A percentile compares a stretch with the other conserved stretches of the same genome.
Evolutionary conservation across 2,113 vertebrate genomes (phyloP).

Genomic region (Xiphias gladius): DNA sequence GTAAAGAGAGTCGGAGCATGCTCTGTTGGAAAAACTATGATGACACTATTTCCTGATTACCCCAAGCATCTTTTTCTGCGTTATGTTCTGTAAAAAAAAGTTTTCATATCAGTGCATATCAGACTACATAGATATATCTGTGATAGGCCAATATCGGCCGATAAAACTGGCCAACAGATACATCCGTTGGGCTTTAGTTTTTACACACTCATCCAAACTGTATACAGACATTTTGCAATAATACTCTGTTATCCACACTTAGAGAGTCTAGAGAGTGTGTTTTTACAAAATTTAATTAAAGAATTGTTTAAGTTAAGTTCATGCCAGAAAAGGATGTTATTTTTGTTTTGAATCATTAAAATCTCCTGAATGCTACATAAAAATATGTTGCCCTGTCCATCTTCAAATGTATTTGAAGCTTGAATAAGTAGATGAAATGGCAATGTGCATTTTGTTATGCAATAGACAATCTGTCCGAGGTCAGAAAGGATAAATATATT

Average conservation of each 20-base stretch:
- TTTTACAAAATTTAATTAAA: background rate
- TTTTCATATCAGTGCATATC: too few species aligned
- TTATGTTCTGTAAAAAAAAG: too few species aligned
- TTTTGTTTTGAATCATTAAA: conserved; percentile 13
- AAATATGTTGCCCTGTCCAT: background rate
- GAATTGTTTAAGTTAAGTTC: background rate
- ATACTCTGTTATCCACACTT: background rate
- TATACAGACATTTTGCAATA: background rate
- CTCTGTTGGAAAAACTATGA: too few species aligned
- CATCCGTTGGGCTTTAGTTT: too few species aligned
- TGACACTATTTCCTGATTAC: too few species aligned
- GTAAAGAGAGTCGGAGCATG: too few species aligned
- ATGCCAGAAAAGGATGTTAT: background rate
- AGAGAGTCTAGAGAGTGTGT: background rate
- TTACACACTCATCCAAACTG: conserved; percentile 5
- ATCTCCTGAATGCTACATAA: background rate
- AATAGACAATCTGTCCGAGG: background rate
- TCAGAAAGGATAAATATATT: conserved; percentile 2
- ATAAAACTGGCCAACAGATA: too few species aligned
- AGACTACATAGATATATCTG: too few species aligned
- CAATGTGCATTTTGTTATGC: background rate
- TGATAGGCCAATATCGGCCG: too few species aligned
- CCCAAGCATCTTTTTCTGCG: too few species aligned
- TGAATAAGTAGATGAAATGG: background rate
- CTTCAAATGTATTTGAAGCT: background rate